phyloP scores from a whole-genome alignment of 23 tunicate species.

The Trididemnum miniatum region DNA sequence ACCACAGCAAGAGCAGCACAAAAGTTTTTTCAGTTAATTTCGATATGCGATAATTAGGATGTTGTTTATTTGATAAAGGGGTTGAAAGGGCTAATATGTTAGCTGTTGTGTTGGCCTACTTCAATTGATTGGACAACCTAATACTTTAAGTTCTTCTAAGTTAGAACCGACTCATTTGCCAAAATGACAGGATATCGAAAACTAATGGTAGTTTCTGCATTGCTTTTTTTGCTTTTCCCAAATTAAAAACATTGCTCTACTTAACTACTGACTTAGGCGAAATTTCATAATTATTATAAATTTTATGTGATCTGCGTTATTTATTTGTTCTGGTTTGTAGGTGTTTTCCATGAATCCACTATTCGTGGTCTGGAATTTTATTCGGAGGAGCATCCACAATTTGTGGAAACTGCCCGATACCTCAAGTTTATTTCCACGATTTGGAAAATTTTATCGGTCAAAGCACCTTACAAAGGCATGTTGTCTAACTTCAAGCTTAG shows the following conservation, averaged over 20 bases:
- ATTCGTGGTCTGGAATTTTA: conserved; percentile 14
- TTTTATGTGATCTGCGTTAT: too few relatives aligned
- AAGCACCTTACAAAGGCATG: conserved; percentile 17
- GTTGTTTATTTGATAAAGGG: too few relatives aligned
- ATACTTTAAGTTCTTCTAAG: too few relatives aligned
- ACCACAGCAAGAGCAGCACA: background rate
- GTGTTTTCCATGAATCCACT: conserved; percentile 22
- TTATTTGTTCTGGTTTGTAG: too few relatives aligned
- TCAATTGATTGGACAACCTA: too few relatives aligned
- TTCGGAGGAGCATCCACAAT: background rate
- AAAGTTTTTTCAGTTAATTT: background rate
- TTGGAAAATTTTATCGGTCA: conserved; percentile 29
- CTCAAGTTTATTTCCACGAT: background rate
- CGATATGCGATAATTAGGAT: too few relatives aligned
- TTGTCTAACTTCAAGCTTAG: background rate
- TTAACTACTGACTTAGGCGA: background rate
- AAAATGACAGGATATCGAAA: too few relatives aligned
- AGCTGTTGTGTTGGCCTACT: too few relatives aligned
- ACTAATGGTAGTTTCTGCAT: background rate
- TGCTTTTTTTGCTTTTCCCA: background rate
- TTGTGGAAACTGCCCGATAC: conserved; percentile 30
- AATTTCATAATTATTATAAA: too few relatives aligned
- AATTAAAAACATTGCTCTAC: background rate
- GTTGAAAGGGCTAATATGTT: too few relatives aligned
- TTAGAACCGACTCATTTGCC: too few relatives aligned